Percentiles rank a stretch among this genome's conserved stretches.
Conservation (phyloP, 30 jellyfish, hydroid and myxozoan species). For the Hydractinia echinata region DNA sequence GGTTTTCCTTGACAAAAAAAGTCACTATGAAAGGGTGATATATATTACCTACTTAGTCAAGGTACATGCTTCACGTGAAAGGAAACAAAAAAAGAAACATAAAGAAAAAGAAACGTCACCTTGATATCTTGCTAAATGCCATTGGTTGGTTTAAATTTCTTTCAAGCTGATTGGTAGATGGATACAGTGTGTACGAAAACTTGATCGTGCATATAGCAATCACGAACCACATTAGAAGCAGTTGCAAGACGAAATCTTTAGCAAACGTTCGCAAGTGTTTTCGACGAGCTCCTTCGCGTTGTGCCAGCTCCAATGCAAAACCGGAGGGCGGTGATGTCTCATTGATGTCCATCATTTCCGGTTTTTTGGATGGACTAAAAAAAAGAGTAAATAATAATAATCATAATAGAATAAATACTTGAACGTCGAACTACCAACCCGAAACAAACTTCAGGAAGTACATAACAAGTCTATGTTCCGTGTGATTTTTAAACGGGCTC, state of each 20-base stretch:
- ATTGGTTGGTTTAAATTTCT: constrained; percentile 10
- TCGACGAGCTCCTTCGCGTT: constrained; percentile 58
- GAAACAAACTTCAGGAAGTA: no score
- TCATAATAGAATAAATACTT: not conserved
- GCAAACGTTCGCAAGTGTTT: constrained; percentile 45
- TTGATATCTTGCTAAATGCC: not conserved
- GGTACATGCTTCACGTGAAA: no score
- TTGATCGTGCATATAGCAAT: constrained; percentile 44
- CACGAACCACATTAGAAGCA: constrained; percentile 65
- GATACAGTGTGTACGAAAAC: constrained; percentile 16
- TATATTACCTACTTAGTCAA: no score
- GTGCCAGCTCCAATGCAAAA: constrained; percentile 60
- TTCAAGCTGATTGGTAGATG: constrained; percentile 8
- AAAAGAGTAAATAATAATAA: no score
- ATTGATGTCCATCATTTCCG: not conserved
- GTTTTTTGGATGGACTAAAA: not conserved
- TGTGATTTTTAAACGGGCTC: no score
- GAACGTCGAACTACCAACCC: not conserved
- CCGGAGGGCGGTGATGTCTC: constrained; percentile 58
- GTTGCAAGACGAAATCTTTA: constrained; percentile 32
- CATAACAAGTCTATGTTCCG: no score
- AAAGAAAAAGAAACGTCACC: not conserved
- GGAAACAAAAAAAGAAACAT: no score
- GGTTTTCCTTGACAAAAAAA: no score
- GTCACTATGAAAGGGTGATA: no score